Conservation (phyloP, 2,113 vertebrate species). For the Parus major region DNA sequence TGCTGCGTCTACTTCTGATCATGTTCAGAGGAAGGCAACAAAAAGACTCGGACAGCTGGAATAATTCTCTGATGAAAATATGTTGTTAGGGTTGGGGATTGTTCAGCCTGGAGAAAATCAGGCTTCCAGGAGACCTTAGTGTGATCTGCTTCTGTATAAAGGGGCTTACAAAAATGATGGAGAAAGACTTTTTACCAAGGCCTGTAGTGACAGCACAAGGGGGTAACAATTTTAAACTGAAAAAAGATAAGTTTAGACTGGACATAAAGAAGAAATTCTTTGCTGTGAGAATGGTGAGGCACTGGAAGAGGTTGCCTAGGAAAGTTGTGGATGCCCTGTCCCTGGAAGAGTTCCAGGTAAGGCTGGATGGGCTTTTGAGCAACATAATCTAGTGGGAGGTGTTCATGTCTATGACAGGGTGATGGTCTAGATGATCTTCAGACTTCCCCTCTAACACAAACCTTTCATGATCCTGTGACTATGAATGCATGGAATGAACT, state of each 20-base stretch:
- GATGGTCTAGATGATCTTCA: not conserved
- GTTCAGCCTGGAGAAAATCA: not conserved
- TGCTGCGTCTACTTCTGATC: not conserved
- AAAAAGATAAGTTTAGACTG: not conserved
- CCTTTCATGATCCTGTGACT: not conserved
- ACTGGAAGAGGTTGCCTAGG: not conserved
- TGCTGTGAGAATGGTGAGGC: not conserved
- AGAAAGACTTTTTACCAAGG: not conserved
- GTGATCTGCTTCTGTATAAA: not conserved
- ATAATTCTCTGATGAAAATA: not conserved
- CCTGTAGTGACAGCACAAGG: not conserved
- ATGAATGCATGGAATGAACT: not conserved
- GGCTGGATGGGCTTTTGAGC: not conserved
- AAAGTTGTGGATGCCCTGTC: rapidly evolving
- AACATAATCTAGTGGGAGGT: not conserved
- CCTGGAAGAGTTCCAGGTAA: not conserved
- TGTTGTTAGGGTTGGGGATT: not conserved
- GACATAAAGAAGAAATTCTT: not conserved
- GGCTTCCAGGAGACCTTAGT: not conserved
- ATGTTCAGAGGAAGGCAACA: not conserved
- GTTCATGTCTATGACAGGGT: not conserved
- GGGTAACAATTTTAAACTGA: not conserved
- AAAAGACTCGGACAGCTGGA: not conserved
- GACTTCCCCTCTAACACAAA: not conserved
- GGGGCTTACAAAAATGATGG: not conserved